Percentiles rank a stretch among this genome's conserved stretches.
Evolutionary conservation across 1,140 invertebrate species (phyloP).

Genomic region (Apis cerana): DNA sequence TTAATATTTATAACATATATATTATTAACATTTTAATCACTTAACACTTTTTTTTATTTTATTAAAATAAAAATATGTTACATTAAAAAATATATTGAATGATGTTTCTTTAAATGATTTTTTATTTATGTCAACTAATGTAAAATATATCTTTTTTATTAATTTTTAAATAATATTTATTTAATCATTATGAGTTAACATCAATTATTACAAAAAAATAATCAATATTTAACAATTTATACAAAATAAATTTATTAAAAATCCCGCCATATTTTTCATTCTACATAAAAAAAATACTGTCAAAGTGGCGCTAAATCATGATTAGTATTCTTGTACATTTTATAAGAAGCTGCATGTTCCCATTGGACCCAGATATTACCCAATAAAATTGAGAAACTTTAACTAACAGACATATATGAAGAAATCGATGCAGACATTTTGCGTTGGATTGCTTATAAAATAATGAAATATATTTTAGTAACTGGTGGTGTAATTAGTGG

Average conservation of each 20-base stretch:
- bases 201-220: no score
- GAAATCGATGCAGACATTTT: neutral
- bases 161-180: neutral
- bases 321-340: neutral
- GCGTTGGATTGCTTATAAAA: neutral
- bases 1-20: neutral
- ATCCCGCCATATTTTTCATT: neutral
- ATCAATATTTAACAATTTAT: neutral
- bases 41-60: neutral
- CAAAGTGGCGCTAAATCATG: neutral
- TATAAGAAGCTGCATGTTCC: neutral
- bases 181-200: neutral
- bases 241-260: neutral
- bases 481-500: constrained; percentile 99
- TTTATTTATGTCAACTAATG: neutral
- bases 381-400: neutral
- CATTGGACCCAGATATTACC: neutral
- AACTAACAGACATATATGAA: neutral
- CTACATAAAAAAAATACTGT: neutral
- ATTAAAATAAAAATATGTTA: neutral
- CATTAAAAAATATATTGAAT: neutral
- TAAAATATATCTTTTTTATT: neutral
- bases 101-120: neutral
- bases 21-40: neutral
- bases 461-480: constrained; percentile 98